Evolutionary conservation across 2,888 invertebrate genomes (phyloP).

Genomic region (Drosophila testacea): DNA sequence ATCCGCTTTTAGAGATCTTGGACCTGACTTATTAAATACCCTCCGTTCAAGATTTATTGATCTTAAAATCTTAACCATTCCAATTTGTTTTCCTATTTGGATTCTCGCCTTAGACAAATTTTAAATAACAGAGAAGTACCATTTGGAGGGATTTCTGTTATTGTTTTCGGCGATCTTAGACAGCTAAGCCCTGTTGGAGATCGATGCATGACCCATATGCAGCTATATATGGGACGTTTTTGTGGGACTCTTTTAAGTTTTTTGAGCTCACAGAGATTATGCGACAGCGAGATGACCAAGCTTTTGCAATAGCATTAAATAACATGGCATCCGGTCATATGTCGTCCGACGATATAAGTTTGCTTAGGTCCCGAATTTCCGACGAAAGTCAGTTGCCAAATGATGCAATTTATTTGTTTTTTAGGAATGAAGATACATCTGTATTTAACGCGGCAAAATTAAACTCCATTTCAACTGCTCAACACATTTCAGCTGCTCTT

Average conservation of each 20-base stretch:
- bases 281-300: slow-evolving; percentile 4
- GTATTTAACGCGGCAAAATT: not conserved
- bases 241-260: too few species aligned
- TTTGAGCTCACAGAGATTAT: too few species aligned
- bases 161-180: slow-evolving; percentile 17
- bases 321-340: slow-evolving; percentile 13
- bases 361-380: too few species aligned
- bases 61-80: slow-evolving; percentile 19
- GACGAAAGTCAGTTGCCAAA: too few species aligned
- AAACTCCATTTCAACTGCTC: not conserved
- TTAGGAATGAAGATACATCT: not conserved
- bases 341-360: too few species aligned
- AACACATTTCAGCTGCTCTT: too few species aligned
- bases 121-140: not conserved
- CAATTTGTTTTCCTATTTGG: slow-evolving; percentile 13
- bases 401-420: not conserved
- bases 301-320: slow-evolving; percentile 15
- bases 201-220: slow-evolving; percentile 3
- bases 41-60: not conserved
- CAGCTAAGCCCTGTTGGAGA: slow-evolving; percentile 12
- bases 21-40: not conserved
- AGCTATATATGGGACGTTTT: too few species aligned
- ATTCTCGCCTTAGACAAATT: slow-evolving; percentile 12
- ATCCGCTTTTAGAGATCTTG: not conserved
- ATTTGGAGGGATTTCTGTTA: too few species aligned